phyloP scores from a whole-genome alignment of 2,113 vertebrate species.

The Salvelinus alpinus region DNA sequence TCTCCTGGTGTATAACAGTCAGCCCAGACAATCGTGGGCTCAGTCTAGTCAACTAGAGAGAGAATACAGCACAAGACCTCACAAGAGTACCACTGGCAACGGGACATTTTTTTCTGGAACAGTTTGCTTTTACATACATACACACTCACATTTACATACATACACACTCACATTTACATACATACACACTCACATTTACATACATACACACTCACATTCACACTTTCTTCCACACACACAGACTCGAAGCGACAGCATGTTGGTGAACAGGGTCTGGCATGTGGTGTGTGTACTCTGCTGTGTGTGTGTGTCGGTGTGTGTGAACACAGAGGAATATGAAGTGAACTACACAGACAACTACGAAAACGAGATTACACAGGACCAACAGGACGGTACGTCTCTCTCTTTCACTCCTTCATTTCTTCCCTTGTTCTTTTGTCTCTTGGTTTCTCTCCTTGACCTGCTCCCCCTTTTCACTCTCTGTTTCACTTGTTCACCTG shows the following conservation, averaged over 20 bases:
- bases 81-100: conserved; percentile 8
- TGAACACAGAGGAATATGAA: conserved; percentile 43
- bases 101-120: background rate
- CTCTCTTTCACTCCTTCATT: background rate
- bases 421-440: conserved; percentile 1
- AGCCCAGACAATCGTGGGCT: no score
- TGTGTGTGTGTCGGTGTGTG: conserved; percentile 14
- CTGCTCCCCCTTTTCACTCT: background rate
- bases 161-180: no score
- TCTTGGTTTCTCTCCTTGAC: background rate
- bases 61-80: background rate
- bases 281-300: conserved; percentile 48
- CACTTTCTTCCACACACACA: background rate
- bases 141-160: no score
- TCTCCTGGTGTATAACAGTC: no score
- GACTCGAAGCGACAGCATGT: conserved; percentile 30
- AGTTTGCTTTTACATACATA: no score
- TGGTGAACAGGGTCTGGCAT: conserved; percentile 29
- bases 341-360: conserved; percentile 50
- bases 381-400: conserved; percentile 58
- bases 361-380: conserved; percentile 59
- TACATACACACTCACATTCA: no score
- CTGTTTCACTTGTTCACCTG: background rate
- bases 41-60: background rate
- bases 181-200: no score